These are phyloP conservation scores for Argyresthia goedartella DNA, from an alignment of 2,888 invertebrate species.

Conservation along the genomic window DNA sequence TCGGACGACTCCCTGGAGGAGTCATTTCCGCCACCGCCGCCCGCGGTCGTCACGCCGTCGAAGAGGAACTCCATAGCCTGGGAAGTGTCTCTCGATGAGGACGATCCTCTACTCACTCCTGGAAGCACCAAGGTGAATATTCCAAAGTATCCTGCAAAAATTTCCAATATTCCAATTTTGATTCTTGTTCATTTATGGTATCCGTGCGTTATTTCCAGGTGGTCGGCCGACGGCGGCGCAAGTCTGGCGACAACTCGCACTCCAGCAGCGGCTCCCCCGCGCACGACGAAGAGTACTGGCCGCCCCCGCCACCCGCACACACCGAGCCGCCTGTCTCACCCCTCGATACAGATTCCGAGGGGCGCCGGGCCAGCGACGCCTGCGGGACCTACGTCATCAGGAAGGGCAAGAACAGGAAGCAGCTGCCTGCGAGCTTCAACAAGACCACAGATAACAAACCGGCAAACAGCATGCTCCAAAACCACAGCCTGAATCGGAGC, in stretches of 20 bases:
- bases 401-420: slow-evolving; percentile 78
- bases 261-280: slow-evolving; percentile 82
- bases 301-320: slow-evolving; percentile 75
- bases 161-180: no score
- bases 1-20: slow-evolving; percentile 89
- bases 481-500: slow-evolving; percentile 59
- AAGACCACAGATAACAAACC: slow-evolving; percentile 63
- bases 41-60: slow-evolving; percentile 67
- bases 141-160: no score
- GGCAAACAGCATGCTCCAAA: slow-evolving; percentile 43
- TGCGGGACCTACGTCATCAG: slow-evolving; percentile 87
- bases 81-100: slow-evolving; percentile 86
- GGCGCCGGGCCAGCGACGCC: slow-evolving; percentile 42
- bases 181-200: no score
- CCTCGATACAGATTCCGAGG: slow-evolving; percentile 64
- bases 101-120: slow-evolving; percentile 77
- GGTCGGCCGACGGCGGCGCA: slow-evolving; percentile 66
- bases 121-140: slow-evolving; percentile 74
- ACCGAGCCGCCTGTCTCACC: slow-evolving; percentile 78
- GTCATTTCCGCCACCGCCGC: slow-evolving; percentile 75
- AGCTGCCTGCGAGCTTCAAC: slow-evolving; percentile 71
- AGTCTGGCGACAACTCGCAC: slow-evolving; percentile 70
- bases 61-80: slow-evolving; percentile 88
- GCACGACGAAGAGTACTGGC: slow-evolving; percentile 77
- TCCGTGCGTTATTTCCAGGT: slow-evolving; percentile 50